Conservation (phyloP, 2,797 vertebrate species). For the Lagorchestes hirsutus region DNA sequence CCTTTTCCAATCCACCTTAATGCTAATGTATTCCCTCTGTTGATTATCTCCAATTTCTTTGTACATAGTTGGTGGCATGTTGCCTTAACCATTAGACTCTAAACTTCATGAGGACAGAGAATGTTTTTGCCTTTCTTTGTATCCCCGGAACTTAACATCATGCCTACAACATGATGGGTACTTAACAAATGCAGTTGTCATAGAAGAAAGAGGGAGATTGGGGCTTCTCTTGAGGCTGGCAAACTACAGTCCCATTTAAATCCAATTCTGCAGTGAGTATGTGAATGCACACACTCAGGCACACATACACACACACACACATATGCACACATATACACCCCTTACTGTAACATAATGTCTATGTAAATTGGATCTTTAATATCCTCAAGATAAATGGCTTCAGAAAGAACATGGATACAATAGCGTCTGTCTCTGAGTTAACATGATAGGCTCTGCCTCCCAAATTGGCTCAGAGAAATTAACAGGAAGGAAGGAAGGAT, state of each 20-base stretch:
- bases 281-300: neutral
- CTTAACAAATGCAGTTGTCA: neutral
- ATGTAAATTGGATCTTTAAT: conserved; percentile 72
- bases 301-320: neutral
- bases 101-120: neutral
- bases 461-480: conserved; percentile 84
- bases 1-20: neutral
- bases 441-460: conserved; percentile 80
- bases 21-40: neutral
- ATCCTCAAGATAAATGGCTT: conserved; percentile 68
- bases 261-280: neutral
- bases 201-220: neutral
- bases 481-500: conserved; percentile 85
- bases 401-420: conserved; percentile 75
- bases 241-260: neutral
- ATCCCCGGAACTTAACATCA: neutral
- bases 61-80: neutral
- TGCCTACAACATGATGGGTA: neutral
- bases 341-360: conserved; percentile 60
- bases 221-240: neutral
- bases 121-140: neutral
- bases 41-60: neutral
- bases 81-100: neutral
- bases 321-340: neutral
- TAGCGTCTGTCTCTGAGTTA: conserved; percentile 67